A percentile compares a stretch with the other conserved stretches of the same genome.
Evolutionary conservation across 2,113 vertebrate species (phyloP).

Genomic region (Nesoenas mayeri): DNA sequence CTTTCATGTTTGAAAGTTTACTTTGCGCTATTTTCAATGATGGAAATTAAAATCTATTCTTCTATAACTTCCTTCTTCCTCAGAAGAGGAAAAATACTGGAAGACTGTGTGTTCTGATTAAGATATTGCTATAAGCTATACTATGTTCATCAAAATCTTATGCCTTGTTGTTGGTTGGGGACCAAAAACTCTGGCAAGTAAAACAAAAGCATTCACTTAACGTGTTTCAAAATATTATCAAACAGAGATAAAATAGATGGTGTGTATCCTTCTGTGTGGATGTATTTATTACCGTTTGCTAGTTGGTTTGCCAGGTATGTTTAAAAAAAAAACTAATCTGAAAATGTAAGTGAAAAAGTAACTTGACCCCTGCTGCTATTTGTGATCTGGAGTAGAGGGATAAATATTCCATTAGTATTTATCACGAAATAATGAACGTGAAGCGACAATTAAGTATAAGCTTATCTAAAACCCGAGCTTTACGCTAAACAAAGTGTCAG

Average conservation of each 20-base stretch:
- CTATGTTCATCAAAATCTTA: not conserved
- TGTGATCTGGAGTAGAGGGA: not conserved
- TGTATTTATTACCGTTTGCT: not conserved
- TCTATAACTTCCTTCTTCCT: not conserved
- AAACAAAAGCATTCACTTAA: not conserved
- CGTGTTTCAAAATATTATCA: not conserved
- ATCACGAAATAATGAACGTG: not conserved
- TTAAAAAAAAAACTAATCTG: not conserved
- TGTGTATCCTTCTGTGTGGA: not conserved
- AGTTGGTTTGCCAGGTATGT: not conserved
- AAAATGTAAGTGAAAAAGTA: not conserved
- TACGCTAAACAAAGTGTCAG: not conserved
- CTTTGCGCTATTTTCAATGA: not conserved
- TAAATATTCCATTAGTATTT: no score
- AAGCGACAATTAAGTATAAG: not conserved
- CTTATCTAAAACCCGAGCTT: not conserved
- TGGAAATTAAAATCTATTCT: not conserved
- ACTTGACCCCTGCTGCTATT: not conserved
- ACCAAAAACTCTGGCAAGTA: not conserved
- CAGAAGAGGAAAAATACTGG: not conserved
- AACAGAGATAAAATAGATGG: not conserved
- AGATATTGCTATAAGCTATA: not conserved
- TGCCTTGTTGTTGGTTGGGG: not conserved
- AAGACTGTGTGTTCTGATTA: not conserved
- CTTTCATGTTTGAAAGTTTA: slow-evolving; percentile 26